Conservation (phyloP, 1,140 invertebrate genomes). For the Scaptomyza montana region DNA sequence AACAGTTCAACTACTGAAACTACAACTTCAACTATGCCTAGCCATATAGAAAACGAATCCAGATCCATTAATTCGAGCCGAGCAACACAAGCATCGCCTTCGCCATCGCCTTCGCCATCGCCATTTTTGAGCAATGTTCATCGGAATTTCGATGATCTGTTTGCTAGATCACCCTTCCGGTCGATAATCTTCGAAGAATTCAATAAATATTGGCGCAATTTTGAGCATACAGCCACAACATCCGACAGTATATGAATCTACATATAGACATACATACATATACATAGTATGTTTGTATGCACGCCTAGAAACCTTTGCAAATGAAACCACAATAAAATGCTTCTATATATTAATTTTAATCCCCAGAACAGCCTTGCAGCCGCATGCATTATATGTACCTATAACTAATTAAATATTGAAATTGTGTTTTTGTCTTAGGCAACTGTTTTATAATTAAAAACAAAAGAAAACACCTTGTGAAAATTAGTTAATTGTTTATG, state of each 20-base stretch:
- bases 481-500: conserved; percentile 63
- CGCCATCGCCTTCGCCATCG: conserved; percentile 18
- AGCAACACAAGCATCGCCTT: conserved; percentile 19
- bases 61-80: conserved; percentile 18
- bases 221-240: conserved; percentile 48
- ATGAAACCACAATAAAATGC: conserved; percentile 59
- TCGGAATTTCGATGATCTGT: conserved; percentile 66
- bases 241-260: conserved; percentile 49
- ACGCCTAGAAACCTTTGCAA: conserved; percentile 39
- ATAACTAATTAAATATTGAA: conserved; percentile 32
- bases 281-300: not conserved
- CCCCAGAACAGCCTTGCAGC: conserved; percentile 27
- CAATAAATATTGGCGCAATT: conserved; percentile 81
- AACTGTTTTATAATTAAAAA: conserved; percentile 14
- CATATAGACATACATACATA: not conserved
- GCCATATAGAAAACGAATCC: conserved; percentile 32
- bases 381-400: conserved; percentile 55
- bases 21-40: conserved; percentile 16
- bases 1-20: conserved; percentile 21
- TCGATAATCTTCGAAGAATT: conserved; percentile 78
- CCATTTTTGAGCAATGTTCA: conserved; percentile 54
- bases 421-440: conserved; percentile 27
- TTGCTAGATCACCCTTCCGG: conserved; percentile 73
- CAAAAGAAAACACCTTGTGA: conserved; percentile 46
- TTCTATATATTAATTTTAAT: conserved; percentile 38